These are phyloP conservation scores for Pseudochirops corinnae DNA, from an alignment of 2,797 vertebrate species.

Conservation along the genomic window DNA sequence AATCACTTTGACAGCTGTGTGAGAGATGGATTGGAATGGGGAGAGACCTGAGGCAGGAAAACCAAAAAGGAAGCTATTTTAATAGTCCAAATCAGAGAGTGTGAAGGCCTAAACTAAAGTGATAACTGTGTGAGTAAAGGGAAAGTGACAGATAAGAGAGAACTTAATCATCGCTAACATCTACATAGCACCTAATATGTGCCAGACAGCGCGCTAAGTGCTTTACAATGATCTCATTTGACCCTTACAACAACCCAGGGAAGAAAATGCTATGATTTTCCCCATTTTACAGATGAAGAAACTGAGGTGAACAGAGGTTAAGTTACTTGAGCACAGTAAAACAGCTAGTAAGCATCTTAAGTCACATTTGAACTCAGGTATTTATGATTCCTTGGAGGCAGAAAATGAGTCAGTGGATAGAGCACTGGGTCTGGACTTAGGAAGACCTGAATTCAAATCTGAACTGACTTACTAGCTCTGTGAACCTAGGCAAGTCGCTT, in stretches of 20 bases:
- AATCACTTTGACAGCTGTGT: background rate
- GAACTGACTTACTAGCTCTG: background rate
- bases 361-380: background rate
- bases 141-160: background rate
- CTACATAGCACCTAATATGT: background rate
- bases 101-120: background rate
- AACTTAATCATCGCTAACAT: background rate
- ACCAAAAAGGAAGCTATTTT: background rate
- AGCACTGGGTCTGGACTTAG: background rate
- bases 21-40: background rate
- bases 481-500: background rate
- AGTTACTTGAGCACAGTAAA: too few species aligned
- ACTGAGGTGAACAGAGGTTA: background rate
- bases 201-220: background rate
- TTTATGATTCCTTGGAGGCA: background rate
- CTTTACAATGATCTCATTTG: background rate
- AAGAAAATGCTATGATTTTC: background rate
- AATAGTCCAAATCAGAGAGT: background rate
- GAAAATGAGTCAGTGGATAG: background rate
- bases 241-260: background rate
- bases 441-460: background rate
- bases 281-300: background rate
- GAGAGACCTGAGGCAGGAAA: background rate
- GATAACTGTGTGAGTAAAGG: background rate
- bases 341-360: background rate